Conservation (phyloP, 2,888 invertebrate genomes). For the Perithous albicinctus region DNA sequence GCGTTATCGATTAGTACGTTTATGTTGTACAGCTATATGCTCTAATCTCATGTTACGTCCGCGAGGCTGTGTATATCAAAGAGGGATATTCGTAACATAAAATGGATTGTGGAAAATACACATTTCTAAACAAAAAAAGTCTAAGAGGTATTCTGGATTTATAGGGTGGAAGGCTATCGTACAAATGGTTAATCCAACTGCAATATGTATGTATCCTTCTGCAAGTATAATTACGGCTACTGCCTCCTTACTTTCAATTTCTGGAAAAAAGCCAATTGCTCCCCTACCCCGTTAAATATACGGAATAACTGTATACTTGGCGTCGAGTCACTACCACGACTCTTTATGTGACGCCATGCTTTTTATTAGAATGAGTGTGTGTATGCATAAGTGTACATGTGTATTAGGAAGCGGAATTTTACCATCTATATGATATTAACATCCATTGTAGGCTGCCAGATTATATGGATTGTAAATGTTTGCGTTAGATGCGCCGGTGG, state of each 20-base stretch:
- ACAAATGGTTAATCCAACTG: not conserved
- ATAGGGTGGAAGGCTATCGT: not conserved
- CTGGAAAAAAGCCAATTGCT: conserved; percentile 11
- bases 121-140: not conserved
- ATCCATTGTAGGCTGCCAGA: conserved; percentile 19
- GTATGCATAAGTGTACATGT: not conserved
- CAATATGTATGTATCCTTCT: not conserved
- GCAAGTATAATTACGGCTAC: conserved; percentile 1
- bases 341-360: not conserved
- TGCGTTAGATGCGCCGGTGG: conserved; percentile 19
- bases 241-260: not conserved
- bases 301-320: no score
- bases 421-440: conserved; percentile 43
- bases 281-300: not conserved
- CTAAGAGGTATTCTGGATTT: not conserved
- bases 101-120: not conserved
- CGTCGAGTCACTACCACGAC: no score
- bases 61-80: not conserved
- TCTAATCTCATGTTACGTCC: not conserved
- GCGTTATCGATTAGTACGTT: conserved; percentile 11
- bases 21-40: not conserved
- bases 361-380: not conserved
- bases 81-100: not conserved
- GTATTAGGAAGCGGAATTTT: conserved; percentile 10
- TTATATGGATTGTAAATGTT: conserved; percentile 51